Conservation (phyloP, 2,797 vertebrate species). For the Esox lucius region DNA sequence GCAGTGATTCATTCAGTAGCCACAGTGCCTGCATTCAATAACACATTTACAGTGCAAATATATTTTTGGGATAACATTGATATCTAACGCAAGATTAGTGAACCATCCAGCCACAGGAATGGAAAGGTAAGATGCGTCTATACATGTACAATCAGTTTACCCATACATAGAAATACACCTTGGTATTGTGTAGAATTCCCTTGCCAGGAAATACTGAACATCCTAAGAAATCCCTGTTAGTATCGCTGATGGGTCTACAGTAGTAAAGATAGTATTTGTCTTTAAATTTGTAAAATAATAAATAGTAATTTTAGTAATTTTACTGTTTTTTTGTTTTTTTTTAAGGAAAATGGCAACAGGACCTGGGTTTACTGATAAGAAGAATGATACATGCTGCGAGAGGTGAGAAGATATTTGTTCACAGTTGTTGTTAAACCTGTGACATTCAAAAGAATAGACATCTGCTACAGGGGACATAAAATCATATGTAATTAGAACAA, state of each 20-base stretch:
- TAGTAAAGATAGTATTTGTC: background rate
- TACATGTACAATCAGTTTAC: background rate
- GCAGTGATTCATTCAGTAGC: background rate
- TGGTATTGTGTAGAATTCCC: background rate
- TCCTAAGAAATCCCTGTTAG: background rate
- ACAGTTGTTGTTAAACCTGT: too few species aligned
- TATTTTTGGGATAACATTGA: background rate
- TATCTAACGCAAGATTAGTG: background rate
- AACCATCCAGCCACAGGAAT: background rate
- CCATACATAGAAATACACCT: background rate
- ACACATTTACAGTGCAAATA: background rate
- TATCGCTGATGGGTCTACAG: background rate
- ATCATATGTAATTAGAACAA: background rate
- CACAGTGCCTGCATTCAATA: background rate
- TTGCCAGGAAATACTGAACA: background rate
- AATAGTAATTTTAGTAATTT: background rate
- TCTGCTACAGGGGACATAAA: background rate
- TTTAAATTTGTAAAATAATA: background rate
- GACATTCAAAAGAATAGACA: background rate
- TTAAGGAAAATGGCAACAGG: slow-evolving; percentile 56
- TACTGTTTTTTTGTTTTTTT: too few species aligned
- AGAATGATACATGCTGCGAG: slow-evolving; percentile 25
- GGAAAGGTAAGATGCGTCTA: background rate
- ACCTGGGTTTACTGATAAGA: slow-evolving; percentile 6
- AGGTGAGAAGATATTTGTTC: slow-evolving; percentile 43